phyloP scores from a whole-genome alignment of 2,113 vertebrate species.

The human (Homo sapiens) region GRCh38 chr11:124901001-124901500 shows the following conservation, averaged over 20 bases:
- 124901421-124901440: conserved; percentile 7
- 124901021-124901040: not conserved
- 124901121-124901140: not conserved
- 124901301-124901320: not conserved
- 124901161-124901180: not conserved
- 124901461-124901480: not conserved
- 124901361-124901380: not conserved
- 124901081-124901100: not conserved
- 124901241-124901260: not conserved
- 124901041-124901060: not conserved
- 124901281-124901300: not conserved
- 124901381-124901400: not conserved
- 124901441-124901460: not conserved
- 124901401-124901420: not conserved
- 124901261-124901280: not conserved
- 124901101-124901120: not conserved
- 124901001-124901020: not conserved
- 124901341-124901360: not conserved
- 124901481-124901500: not conserved
- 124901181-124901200: not conserved
- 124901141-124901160: not conserved
- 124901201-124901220: not conserved
- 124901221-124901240: not conserved
- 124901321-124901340: not conserved
- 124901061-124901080: not conserved